Base-by-base conservation (phyloP, 2,113 vertebrate genomes). In the Oncorhynchus gorbuscha region DNA sequence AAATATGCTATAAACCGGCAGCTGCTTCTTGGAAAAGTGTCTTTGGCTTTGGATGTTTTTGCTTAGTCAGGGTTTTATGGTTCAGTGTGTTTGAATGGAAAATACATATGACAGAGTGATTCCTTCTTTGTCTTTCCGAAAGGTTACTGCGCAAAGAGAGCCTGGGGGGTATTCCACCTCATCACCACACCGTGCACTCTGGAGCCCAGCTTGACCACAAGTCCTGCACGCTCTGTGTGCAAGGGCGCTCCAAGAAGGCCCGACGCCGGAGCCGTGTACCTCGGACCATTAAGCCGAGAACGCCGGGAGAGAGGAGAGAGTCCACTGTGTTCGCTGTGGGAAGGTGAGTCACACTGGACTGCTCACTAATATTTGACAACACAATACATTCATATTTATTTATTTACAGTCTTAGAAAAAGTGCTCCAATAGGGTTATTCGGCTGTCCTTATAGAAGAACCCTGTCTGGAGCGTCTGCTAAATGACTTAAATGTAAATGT, bases 141-240 rank as follows among this genome's bases (percentile, higher is more conserved):
- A 96, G 96, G 78, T 79, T 96, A 79, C 93, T 87, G 26, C 95
- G 94, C 61, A 96, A 96, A 69, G 96, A 93, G 83, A 95, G 95
- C 22, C 89, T 96, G 49, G 95, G 94, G 0, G 94, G 94, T 22
- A 77, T 94, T 45, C 94, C 95, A 0, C 92, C 95, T 1, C 97
- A 99, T 49, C 95, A 95, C 79, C 97, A 99, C 86, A 99, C 97
- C 0, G 95, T 99, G 74, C 97, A 98, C 81, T 93, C 96, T 62
- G 96, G 95, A 79, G 93, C 89, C 12, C 51, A 55, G 51, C 51
- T 55, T 18, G 92, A 94, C 0, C 94, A 91, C 80, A 96, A 95
- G 61, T 93, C 95, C 73, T 99, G 97, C 88, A 95, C 95, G 83
- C 96, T 96, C 70, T 99, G 97, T 83, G 94, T 92, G 70, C 94